These are phyloP conservation scores for Eupithecia abbreviata DNA, from an alignment of 2,888 invertebrate genomes.

Conservation along the genomic window DNA sequence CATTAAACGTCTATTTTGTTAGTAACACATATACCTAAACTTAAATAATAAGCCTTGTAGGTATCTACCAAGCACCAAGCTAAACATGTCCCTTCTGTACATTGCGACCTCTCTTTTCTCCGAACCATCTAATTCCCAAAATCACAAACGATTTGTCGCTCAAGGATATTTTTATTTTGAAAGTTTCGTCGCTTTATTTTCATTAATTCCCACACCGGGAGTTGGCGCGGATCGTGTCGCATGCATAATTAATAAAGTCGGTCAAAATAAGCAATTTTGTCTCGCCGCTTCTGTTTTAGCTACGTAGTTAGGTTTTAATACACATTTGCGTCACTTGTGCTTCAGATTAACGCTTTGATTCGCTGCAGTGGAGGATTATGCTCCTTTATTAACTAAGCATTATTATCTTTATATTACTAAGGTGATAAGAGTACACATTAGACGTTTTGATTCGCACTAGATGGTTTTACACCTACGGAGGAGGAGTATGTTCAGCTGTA, in stretches of 20 bases:
- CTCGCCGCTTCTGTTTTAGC: conserved; percentile 74
- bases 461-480: too few relatives aligned
- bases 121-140: neutral
- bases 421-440: neutral
- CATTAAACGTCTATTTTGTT: too few relatives aligned
- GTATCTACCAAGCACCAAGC: neutral
- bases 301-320: conserved; percentile 73
- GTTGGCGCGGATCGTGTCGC: conserved; percentile 62
- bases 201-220: conserved; percentile 57
- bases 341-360: conserved; percentile 43
- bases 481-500: too few relatives aligned
- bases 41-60: too few relatives aligned
- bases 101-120: conserved; percentile 11
- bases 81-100: neutral
- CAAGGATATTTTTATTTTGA: conserved; percentile 26
- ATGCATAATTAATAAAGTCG: conserved; percentile 77
- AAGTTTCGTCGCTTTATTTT: conserved; percentile 54
- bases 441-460: neutral
- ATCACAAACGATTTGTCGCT: conserved; percentile 6
- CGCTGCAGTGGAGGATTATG: conserved; percentile 13
- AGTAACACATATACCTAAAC: too few relatives aligned
- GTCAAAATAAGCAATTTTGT: conserved; percentile 80
- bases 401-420: neutral
- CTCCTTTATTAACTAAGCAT: neutral
- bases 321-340: conserved; percentile 58